These are phyloP conservation scores for Amphiprion clarkii DNA, from an alignment of 2,797 vertebrate species.

Conservation along the genomic window DNA sequence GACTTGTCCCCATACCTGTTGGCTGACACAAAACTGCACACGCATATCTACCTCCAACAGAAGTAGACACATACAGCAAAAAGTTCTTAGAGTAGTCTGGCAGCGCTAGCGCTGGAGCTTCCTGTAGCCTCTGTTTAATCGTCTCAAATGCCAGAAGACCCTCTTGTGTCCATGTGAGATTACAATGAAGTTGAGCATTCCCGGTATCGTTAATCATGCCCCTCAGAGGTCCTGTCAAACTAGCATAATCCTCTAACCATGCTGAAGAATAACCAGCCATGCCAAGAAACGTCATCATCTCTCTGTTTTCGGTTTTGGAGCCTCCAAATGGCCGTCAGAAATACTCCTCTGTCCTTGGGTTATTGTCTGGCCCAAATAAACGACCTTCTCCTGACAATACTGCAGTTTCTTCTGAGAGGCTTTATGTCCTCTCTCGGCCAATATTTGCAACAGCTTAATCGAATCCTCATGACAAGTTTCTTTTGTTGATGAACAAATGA, in stretches of 20 bases:
- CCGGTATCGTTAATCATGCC: no score
- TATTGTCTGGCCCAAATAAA: background rate
- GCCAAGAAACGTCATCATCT: background rate
- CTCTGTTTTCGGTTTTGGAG: background rate
- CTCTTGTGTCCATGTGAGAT: background rate
- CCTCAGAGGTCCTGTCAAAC: no score
- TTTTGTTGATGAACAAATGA: no score
- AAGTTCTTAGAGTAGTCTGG: constrained; percentile 18
- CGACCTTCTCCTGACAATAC: background rate
- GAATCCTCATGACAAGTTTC: no score
- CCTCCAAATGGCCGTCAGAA: background rate
- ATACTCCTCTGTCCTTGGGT: background rate
- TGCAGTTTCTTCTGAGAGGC: background rate
- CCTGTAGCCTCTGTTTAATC: constrained; percentile 20
- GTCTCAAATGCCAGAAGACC: constrained; percentile 14
- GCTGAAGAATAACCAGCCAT: background rate
- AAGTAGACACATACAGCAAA: no score
- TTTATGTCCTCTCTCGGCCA: no score
- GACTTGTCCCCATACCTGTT: no score
- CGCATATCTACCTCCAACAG: no score
- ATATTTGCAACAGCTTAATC: no score
- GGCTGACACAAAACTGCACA: no score
- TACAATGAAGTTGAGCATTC: background rate
- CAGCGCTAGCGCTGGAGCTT: constrained; percentile 12
- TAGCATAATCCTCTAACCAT: no score